Evolutionary conservation across 2,797 vertebrate genomes (phyloP), one percentile per base, ranked within the genome.

Genomic region (Pteronotus mesoamericanus): DNA sequence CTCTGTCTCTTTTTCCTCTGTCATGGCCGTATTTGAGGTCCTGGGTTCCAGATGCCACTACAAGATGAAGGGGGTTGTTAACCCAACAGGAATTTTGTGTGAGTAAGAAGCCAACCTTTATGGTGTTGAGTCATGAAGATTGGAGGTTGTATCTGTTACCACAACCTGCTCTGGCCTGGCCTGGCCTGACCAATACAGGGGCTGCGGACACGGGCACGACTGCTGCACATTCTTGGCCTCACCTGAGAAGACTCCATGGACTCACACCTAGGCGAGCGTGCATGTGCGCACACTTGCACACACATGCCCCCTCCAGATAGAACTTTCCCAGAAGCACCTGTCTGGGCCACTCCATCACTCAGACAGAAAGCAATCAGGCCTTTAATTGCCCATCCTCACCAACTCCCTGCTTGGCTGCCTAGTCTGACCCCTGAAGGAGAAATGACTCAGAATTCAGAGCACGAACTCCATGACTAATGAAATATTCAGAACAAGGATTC

Each of bases 371-470:
- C 1, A 21, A 51, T 82, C 29, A 29, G 79, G 51, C 8, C 59
- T 83, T 39, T 68, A 32, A 72, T 64, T 53, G 77, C 71, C 55
- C 6, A 0, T 46, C 86, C 46, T 87, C 64, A 11, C 22, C 14
- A 10, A 2, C 48, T 89, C 61, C 51, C 85, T 24, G 37, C 6
- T 21, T 42, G 48, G 32, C 94, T 68, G 75, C 61, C 64, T 64
- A 44, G 69, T 61, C 79, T 84, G 79, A 89, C 16, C 80, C 21
- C 37, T 5, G 12, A 55, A 22, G 77, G 61, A 57, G 77, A 91
- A 84, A 66, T 10, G 39, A 66, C 83, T 95, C 92, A 72, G 94
- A 37, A 94, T 92, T 95, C 95, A 48, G 88, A 94, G 68, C 94
- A 75, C 84, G 93, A 14, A 78, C 86, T 89, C 71, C 0, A 11